Base-by-base conservation (phyloP, 2,797 vertebrate species). In the Microtus californicus region DNA sequence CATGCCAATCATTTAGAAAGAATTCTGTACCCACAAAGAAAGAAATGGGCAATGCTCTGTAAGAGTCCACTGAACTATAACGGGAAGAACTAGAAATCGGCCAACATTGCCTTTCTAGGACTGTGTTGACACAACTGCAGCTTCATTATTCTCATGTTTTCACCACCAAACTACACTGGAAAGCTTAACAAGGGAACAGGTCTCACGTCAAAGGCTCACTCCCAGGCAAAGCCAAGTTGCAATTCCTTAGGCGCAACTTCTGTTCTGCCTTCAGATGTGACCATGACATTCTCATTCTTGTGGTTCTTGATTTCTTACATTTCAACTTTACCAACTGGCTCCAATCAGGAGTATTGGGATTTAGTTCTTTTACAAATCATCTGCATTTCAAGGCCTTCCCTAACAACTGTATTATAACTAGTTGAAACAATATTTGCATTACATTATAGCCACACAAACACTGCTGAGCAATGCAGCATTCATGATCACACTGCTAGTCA, bases 41-140 rank as follows among this genome's bases (percentile, higher is more conserved):
- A 83, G 56, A 51, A 81, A 95, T 76, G 82, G 37, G 37, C 82
- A 87, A 79, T 54, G 86, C 54, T 91, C 40, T 54, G 6, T 73
- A 77, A 88, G 92, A 85, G 37, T 45, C 15, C 74, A 81, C 0
- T 69, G 37, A 94, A 88, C 82, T 74, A 2, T 59, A 85, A 80
- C 15, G 45, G 83, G 45, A 88, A 91, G 65, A 90, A 89, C 21
- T 21, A 85, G 77, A 63, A 83, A 76, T 56, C n/a, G 17, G 69
- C 25, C 51, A 67, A 85, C 23, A 91, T 1, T 31, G 37, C 31
- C 59, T 71, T 67, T 87, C 71, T 19, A 93, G 67, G 87, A 80
- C 4, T 93, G 71, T 45, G 45, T 43, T 56, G 29, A 61, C 23
- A 83, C 37, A 80, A 48, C 4, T 90, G 34, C 29, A 45, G 34